phyloP scores from a whole-genome alignment of 2,888 invertebrate species.

The Ephialtes manifestator region DNA sequence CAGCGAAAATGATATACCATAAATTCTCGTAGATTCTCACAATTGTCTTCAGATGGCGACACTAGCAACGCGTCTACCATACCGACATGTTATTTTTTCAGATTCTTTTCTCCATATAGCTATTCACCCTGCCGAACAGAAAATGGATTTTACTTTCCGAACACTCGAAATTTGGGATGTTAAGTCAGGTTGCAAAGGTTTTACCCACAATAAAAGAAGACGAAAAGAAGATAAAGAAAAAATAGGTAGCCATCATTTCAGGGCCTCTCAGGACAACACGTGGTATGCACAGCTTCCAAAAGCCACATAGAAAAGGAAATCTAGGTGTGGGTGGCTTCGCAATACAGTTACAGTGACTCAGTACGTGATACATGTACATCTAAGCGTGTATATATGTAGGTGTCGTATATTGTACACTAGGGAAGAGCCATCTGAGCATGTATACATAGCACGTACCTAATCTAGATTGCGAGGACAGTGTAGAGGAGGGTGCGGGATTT shows the following conservation, averaged over 20 bases:
- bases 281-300: constrained; percentile 3
- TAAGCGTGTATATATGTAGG: background rate
- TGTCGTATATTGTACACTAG: constrained; percentile 9
- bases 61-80: too few species aligned
- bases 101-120: too few species aligned
- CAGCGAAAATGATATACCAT: too few species aligned
- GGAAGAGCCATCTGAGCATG: constrained; percentile 36
- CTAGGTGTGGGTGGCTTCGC: constrained; percentile 7
- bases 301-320: constrained; percentile 6
- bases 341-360: background rate
- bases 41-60: too few species aligned
- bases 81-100: too few species aligned
- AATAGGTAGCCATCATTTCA: background rate
- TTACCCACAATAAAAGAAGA: background rate
- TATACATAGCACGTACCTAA: constrained; percentile 69
- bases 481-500: constrained; percentile 56
- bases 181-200: background rate
- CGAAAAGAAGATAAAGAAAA: background rate
- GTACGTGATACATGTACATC: constrained; percentile 6
- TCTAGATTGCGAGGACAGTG: constrained; percentile 61
- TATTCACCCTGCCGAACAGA: background rate
- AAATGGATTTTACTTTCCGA: background rate
- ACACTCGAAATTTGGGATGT: background rate
- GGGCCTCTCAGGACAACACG: constrained; percentile 13
- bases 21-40: too few species aligned